Evolutionary conservation across 2,888 invertebrate species (phyloP), one percentile per base, ranked within the genome.

Genomic region (Drosophila meridiana): DNA sequence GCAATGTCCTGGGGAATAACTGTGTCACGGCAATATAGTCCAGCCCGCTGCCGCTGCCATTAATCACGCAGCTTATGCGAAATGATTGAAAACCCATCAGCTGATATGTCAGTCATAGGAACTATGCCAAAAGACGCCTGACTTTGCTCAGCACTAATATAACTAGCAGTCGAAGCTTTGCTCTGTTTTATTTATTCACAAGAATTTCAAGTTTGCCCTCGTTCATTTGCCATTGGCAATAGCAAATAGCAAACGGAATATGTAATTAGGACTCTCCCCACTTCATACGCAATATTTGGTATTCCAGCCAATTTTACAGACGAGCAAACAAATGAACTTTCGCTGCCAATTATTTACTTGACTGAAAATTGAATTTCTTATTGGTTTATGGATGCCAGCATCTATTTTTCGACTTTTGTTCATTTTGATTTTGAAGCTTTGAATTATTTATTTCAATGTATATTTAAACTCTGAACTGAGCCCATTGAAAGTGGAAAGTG

Each of bases 31-130:
- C 83, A 73, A 75, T 71, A 64, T 68, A 81, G 75, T 85, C 69
- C 79, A 32, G 56, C 2, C n/a, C 26, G 36, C n/a, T 59, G 65
- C n/a, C 26, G 36, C n/a, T 59, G 65, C 63, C 78, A 86, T 86
- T 86, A 86, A 86, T 86, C 85, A 86, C 82, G 72, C 69, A 73
- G 82, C 82, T 82, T 88, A 73, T 80, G 65, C 73, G 68, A 70
- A 75, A 83, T 86, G 80, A 88, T 88, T 88, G 86, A 83, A 86
- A 72, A 82, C 78, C 69, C 64, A 85, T 74, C 72, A 71, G 60
- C 34, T 48, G 71, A 66, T 40, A 50, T 58, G 50, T 13, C 56
- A 47, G 45, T n/a, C 50, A 34, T 8, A n/a, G 32, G 34, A 36
- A 36, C 1, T 42, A n/a, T 45, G 28, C 36, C 6, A 36, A 36